Evolutionary conservation across 2,888 invertebrate species (phyloP).

Genomic region (Sarcophaga variegata): DNA sequence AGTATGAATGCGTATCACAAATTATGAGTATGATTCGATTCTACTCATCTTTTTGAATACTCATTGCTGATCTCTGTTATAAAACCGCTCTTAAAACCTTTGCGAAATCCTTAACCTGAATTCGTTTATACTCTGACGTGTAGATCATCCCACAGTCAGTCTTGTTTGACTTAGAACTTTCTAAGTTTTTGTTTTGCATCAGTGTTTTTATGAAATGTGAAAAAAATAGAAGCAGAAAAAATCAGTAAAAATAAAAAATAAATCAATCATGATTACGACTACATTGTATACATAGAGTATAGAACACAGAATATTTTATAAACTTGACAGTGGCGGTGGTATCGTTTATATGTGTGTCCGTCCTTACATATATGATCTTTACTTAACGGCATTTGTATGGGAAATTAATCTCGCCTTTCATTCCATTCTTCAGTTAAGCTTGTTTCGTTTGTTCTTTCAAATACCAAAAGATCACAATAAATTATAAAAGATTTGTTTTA

Average conservation of each 20-base stretch:
- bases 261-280: conserved; percentile 61
- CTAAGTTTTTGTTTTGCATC: background rate
- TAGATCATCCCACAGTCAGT: too few relatives aligned
- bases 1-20: too few relatives aligned
- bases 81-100: too few relatives aligned
- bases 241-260: conserved; percentile 14
- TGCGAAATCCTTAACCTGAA: too few relatives aligned
- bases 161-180: background rate
- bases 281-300: conserved; percentile 27
- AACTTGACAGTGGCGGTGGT: conserved; percentile 36
- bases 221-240: too few relatives aligned
- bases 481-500: too few relatives aligned
- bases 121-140: too few relatives aligned
- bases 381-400: background rate
- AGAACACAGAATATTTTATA: background rate
- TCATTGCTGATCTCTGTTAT: too few relatives aligned
- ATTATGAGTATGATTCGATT: too few relatives aligned
- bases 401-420: background rate
- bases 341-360: background rate
- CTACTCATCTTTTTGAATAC: too few relatives aligned
- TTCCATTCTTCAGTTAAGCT: background rate
- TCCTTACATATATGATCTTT: background rate
- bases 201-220: background rate
- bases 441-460: too few relatives aligned
- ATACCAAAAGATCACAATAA: too few relatives aligned